Percentiles rank a stretch among this genome's conserved stretches.
phyloP scores from a whole-genome alignment of 2,888 invertebrate genomes.

The Drosophila buzzatii region DNA sequence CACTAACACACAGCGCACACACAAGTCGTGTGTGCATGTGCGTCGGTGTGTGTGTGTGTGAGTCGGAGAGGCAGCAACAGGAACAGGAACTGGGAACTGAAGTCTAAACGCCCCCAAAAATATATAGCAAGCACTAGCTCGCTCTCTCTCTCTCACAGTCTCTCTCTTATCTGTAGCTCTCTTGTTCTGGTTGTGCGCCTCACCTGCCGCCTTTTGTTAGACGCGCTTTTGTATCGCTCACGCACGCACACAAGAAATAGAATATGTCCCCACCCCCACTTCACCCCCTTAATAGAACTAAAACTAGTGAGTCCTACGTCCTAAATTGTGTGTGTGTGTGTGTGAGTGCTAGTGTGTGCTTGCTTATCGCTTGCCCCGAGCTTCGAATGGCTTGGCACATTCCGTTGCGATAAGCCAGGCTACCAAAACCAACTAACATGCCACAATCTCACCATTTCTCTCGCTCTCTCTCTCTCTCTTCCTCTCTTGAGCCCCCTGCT shows the following conservation, averaged over 20 bases:
- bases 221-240: conserved; percentile 53
- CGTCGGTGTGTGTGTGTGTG: background rate
- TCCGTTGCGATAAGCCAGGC: conserved; percentile 71
- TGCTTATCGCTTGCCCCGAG: conserved; percentile 66
- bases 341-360: conserved; percentile 38
- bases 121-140: background rate
- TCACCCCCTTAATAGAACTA: background rate
- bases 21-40: conserved; percentile 3
- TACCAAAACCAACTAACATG: conserved; percentile 30
- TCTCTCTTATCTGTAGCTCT: conserved; percentile 9
- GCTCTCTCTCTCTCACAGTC: background rate
- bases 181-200: conserved; percentile 3
- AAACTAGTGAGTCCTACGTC: conserved; percentile 45
- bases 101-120: conserved; percentile 37
- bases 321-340: conserved; percentile 13
- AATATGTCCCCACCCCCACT: background rate
- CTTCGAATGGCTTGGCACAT: conserved; percentile 82
- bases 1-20: conserved; percentile 57
- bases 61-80: conserved; percentile 21
- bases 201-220: conserved; percentile 50
- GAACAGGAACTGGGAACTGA: conserved; percentile 32
- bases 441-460: conserved; percentile 1
- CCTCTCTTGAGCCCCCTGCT: background rate
- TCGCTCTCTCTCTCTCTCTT: background rate
- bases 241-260: conserved; percentile 45